Base-by-base conservation (phyloP, 23 tunicate genomes). In the Phallusia fumigata region DNA sequence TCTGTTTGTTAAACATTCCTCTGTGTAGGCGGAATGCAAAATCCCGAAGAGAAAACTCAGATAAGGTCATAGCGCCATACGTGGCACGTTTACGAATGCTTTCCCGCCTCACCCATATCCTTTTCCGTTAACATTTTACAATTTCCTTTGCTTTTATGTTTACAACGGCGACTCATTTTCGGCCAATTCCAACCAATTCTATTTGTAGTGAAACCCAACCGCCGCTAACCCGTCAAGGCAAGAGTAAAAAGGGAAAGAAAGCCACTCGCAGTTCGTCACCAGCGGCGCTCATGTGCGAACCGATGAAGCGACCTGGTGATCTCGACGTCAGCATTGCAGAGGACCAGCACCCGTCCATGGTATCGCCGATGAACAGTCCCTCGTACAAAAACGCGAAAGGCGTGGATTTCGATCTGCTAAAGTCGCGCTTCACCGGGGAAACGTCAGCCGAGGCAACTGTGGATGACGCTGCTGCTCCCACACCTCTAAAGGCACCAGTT, bases 361-460 rank as follows among this genome's bases (percentile, higher is more conserved):
- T n/a, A 10, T 49, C 77, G 18, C 72, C 84, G 10, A 33, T 45
- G 52, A 83, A 83, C 35, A 83, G 87, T 33, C 87, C 87, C 15
- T 84, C 87, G 11, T 84, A 84, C 44, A 53, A 72, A 30, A 58
- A 76, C 35, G 87, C 87, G 16, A 76, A 34, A 31, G 75, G 31
- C 35, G 53, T 84, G 35, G 82, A 84, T 52, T 49, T 84, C 52
- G 82, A 64, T 44, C 31, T 31, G 30, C 31, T 85, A 19, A 85
- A 85, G 49, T 85, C 83, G 2, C 65, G 79, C 35, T 79, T 85
- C 40, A 19, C 52, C 19, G 82, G 52, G 12, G 30, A 81, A 10
- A 22, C 32, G 15, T 32, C 76, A 18, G 53, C 53, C 26, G 33
- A 40, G 6, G 30, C 1, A n/a, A 24, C 5, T 10, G 45, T 3